Evolutionary conservation across 1,140 invertebrate species (phyloP), one percentile per base, ranked within the genome.

Genomic region (Elysia chlorotica): DNA sequence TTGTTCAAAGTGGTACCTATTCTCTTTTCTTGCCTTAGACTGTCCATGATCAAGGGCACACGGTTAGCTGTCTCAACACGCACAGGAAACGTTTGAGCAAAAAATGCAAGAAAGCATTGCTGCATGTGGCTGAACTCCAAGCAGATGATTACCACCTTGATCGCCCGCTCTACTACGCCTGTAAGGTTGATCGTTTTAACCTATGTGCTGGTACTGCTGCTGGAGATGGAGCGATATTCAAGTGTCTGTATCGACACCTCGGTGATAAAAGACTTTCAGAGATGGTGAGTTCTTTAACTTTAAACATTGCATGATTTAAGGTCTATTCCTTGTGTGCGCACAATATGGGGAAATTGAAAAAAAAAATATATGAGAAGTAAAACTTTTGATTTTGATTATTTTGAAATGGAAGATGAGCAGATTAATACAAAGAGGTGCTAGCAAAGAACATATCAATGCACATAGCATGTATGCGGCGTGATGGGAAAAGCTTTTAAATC

Each of bases 71-170:
- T 85, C 88, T 99, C 25, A 93, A 95, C 78, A 90, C 90, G 73
- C 69, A 82, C 25, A 62, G 38, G 41, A 63, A 71, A 23, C 86
- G 90, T 33, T 67, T 85, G n/a, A 76, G 76, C 1, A 74, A 82
- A 0, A 65, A 89, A 35, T 99, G 95, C 86, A 91, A 90, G 81
- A 91, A 91, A 74, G 92, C 96, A 86, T 92, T 97, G 6, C 90
- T 94, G 72, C 90, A 92, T 59, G 88, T 97, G 1, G 93, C 95
- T 1, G 95, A 99, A 86, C 90, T 96, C 33, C 95, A 97, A 87
- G 92, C 95, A 0, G 95, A 96, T 78, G 95, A 96, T 83, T 93
- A 97, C 59, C 95, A 96, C 83, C 87, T 97, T 37, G 97, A 99
- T 87, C 89, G 94, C 74, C 92, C 95, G 4, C 88, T 99, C 25